Evolutionary conservation across 2,888 invertebrate genomes (phyloP).

Genomic region (Eulithis testata): DNA sequence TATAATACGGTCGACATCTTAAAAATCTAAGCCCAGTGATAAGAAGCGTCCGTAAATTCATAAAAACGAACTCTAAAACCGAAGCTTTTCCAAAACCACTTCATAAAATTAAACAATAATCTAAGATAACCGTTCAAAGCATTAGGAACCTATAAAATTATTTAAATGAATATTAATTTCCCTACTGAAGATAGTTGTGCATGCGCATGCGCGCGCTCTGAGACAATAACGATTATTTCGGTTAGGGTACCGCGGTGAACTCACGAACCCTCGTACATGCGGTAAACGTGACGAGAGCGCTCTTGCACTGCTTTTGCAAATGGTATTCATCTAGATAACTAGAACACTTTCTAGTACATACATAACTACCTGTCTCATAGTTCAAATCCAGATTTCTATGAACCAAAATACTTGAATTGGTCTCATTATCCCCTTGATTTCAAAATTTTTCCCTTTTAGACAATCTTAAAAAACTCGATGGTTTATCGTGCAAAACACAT

Average conservation of each 20-base stretch:
- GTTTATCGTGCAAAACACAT: too few relatives aligned
- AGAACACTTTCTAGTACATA: too few relatives aligned
- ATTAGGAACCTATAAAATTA: slow-evolving; percentile 34
- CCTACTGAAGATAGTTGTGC: slow-evolving; percentile 29
- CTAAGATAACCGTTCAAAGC: slow-evolving; percentile 20
- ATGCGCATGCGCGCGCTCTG: slow-evolving; percentile 26
- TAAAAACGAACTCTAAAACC: slow-evolving; percentile 10
- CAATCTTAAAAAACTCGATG: too few relatives aligned
- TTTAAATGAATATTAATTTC: slow-evolving; percentile 40
- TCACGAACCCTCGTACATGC: not conserved
- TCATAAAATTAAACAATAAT: slow-evolving; percentile 33
- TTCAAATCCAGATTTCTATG: too few relatives aligned
- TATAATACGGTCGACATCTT: not conserved
- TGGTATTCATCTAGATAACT: too few relatives aligned
- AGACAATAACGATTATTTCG: slow-evolving; percentile 27
- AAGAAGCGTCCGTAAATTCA: slow-evolving; percentile 18
- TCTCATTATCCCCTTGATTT: too few relatives aligned
- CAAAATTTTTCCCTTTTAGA: too few relatives aligned
- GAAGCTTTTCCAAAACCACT: slow-evolving; percentile 24
- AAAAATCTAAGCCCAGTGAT: not conserved
- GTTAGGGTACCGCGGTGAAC: slow-evolving; percentile 22
- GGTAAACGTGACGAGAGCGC: too few relatives aligned
- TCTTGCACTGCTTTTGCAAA: too few relatives aligned
- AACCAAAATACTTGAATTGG: too few relatives aligned
- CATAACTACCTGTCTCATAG: too few relatives aligned